Evolutionary conservation across 2,113 vertebrate genomes (phyloP).

Genomic region (Hyperopisus bebe): DNA sequence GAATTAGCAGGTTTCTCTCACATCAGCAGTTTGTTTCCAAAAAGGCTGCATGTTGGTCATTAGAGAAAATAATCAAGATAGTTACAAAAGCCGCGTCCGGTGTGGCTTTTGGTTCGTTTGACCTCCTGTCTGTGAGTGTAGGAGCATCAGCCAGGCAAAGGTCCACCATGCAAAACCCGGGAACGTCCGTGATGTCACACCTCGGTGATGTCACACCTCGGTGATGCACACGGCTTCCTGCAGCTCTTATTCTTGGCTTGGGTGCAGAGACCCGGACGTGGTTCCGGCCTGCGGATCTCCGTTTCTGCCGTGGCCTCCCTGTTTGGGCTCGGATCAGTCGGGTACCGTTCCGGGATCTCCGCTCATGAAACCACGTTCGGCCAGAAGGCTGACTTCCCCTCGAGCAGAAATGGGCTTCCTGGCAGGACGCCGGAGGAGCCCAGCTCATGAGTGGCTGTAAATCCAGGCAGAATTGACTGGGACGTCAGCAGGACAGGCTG

Average conservation of each 20-base stretch:
- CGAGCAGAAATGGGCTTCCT: not conserved
- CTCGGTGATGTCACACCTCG: not conserved
- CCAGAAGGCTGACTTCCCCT: not conserved
- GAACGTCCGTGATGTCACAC: not conserved
- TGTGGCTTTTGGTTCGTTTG: not conserved
- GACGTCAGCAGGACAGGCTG: not conserved
- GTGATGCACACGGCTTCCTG: not conserved
- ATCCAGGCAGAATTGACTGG: not conserved
- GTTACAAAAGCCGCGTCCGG: not conserved
- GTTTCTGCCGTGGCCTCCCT: not conserved
- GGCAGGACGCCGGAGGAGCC: not conserved
- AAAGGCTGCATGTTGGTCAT: not conserved
- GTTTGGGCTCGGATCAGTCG: not conserved
- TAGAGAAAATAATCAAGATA: not conserved
- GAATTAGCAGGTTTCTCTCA: not conserved
- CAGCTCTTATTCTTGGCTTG: not conserved
- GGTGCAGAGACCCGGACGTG: not conserved
- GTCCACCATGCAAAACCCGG: not conserved
- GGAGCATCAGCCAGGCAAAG: not conserved
- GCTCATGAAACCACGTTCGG: not conserved
- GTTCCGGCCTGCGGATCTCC: not conserved
- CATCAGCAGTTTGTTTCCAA: not conserved
- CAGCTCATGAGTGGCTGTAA: not conserved
- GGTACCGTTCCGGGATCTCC: not conserved
- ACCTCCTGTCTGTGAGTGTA: not conserved